Evolutionary conservation across 2,797 vertebrate genomes (phyloP).

Genomic region (Channallabes apus): DNA sequence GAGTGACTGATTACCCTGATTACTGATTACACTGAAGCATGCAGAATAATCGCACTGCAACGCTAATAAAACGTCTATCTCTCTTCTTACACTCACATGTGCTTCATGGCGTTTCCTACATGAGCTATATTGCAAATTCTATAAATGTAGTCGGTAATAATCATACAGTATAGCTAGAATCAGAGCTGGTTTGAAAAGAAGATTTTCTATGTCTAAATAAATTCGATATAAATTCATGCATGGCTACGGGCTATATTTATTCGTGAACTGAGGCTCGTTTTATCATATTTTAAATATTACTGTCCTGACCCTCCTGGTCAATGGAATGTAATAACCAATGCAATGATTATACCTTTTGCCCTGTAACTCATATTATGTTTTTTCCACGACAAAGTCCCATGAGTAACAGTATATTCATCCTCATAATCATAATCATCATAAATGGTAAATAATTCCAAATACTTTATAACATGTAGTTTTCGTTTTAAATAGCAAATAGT

Average conservation of each 20-base stretch:
- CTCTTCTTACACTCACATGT: background rate
- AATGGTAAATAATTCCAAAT: background rate
- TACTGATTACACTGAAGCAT: slow-evolving; percentile 6
- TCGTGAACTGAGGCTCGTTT: background rate
- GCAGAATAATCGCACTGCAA: slow-evolving; percentile 40
- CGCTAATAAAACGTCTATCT: background rate
- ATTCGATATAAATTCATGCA: background rate
- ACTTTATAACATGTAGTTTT: background rate
- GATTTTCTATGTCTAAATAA: background rate
- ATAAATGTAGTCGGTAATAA: slow-evolving; percentile 4
- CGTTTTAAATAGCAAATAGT: background rate
- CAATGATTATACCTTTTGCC: background rate
- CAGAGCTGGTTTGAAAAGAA: background rate
- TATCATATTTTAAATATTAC: background rate
- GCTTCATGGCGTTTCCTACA: background rate
- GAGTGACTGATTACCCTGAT: slow-evolving; percentile 63
- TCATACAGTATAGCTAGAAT: background rate
- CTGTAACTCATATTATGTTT: too few relatives aligned
- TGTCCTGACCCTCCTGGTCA: background rate
- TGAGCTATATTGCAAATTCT: background rate
- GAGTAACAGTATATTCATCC: background rate
- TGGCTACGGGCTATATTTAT: background rate
- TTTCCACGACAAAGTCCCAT: background rate
- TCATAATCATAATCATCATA: background rate
- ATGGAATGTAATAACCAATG: background rate